Percentiles rank a stretch among this genome's conserved stretches.
Conservation (phyloP, 2,797 vertebrate genomes). For the Oreonectes daqikongensis region DNA sequence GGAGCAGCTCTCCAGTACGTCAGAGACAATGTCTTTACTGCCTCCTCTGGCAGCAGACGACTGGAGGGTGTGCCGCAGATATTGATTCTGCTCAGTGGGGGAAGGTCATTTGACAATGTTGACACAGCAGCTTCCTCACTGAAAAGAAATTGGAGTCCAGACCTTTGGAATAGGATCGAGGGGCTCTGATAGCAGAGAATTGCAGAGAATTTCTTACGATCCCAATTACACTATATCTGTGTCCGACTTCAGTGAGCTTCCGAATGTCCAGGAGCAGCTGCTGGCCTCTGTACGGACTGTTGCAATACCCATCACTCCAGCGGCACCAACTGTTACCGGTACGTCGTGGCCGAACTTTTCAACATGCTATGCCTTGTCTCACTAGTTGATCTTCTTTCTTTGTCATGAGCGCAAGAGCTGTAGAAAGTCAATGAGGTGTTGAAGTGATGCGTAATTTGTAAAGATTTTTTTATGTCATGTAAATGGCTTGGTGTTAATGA, state of each 20-base stretch:
- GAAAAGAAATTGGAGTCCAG: slow-evolving; percentile 58
- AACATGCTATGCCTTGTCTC: slow-evolving; percentile 30
- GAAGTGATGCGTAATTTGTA: not conserved
- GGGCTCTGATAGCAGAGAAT: slow-evolving; percentile 62
- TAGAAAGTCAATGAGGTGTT: not conserved
- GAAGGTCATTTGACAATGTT: slow-evolving; percentile 69
- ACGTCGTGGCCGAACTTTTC: slow-evolving; percentile 19
- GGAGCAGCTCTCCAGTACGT: slow-evolving; percentile 64
- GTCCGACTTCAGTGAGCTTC: slow-evolving; percentile 56
- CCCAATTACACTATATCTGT: slow-evolving; percentile 51
- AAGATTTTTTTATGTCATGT: not conserved
- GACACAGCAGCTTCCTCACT: slow-evolving; percentile 51
- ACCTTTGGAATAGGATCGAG: slow-evolving; percentile 61
- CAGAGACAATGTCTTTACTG: slow-evolving; percentile 63
- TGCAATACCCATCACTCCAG: not conserved
- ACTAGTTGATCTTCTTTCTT: slow-evolving; percentile 10
- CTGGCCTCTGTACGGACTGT: not conserved
- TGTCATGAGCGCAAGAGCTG: not conserved
- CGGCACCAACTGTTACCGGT: not conserved
- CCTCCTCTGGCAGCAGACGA: slow-evolving; percentile 64
- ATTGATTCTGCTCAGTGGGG: slow-evolving; percentile 77
- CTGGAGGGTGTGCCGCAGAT: slow-evolving; percentile 54
- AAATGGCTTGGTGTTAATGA: not conserved
- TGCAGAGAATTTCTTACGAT: slow-evolving; percentile 56
- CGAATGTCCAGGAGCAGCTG: slow-evolving; percentile 54